Base-by-base conservation (phyloP, 2,888 invertebrate species). In the Caenorhabditis sp. region DNA sequence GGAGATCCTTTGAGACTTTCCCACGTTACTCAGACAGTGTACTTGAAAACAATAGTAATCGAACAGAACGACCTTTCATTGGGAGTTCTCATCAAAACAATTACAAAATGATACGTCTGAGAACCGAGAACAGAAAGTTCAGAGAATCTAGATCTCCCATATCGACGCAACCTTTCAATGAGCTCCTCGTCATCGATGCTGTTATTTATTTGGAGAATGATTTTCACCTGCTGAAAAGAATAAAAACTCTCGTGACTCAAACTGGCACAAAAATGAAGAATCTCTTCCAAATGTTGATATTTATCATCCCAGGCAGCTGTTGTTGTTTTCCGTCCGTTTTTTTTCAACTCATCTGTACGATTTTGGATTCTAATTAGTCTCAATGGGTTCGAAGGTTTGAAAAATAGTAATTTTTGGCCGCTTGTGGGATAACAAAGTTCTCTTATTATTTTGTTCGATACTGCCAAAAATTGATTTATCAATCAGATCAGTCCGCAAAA, bases 291-390 rank as follows among this genome's bases (percentile, higher is more conserved):
- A n/a, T 41, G 56, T 31, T 58, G 31, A 6, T 58, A 28, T 28
- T 58, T 58, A 31, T 58, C 56, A 8, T n/a, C 14, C 19, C 49
- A 51, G 49, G 22, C 66, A 35, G 14, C 22, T 66, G 38, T 66
- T 66, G 10, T 66, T 66, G 51, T 66, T 49, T 44, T 35, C 47
- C 10, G 47, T 44, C 44, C n/a, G 44, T 10, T 59, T 16, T 7
- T 22, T 16, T 19, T 2, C 14, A 16, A 47, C 24, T 5, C 26
- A 44, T 63, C 41, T 47, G n/a, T 63, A 47, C 63, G n/a, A 44
- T 26, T 63, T n/a, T 16, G 28, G 59, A 38, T 12, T 31, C 59
- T 19, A 12, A 38, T 24, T 2, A 61, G 63, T 28, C 16, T 28
- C 44, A 44, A 26, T 47, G 44, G 19, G n/a, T 63, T 44, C 14